Base-by-base conservation (phyloP, 1,140 invertebrate genomes). In the Heliconius congener region DNA sequence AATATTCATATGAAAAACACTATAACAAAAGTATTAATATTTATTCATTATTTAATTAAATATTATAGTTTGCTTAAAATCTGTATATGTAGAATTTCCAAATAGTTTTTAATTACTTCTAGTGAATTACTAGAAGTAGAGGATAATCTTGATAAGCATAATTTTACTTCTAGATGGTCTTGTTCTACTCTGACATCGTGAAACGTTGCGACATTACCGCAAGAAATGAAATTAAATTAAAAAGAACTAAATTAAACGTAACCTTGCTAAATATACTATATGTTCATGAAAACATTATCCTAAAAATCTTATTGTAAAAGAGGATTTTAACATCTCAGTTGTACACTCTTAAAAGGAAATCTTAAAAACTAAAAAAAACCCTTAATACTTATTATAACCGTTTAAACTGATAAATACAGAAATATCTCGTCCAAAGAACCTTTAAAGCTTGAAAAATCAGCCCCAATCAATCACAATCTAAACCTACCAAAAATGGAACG, bases 1-100 rank as follows among this genome's bases (percentile, higher is more conserved):
- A 34, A 75, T 73, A 73, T 73, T 80, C 76, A 76, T 75, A 42
- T n/a, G 23, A 73, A 77, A 55, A 77, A 71, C 9, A 37, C 76
- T 27, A 13, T 73, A 11, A 72, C 13, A 13, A 27, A 57, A 57
- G n/a, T 57, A 6, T 57, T 9, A 5, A 9, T 9, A 55, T 23
- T 23, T 57, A 19, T 57, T 23, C 8, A 1, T 23, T 57, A 3
- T 6, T 57, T 57, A 23, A 57, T 6, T 37, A 23, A 23, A 57
- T 23, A 23, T 23, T 23, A 11, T 57, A 3, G 8, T 23, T 23
- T 9, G 8, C n/a, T 23, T 23, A 23, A 9, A n/a, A 57, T 57
- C 8, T 57, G n/a, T 57, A 23, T 57, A 23, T 23, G 19, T 57
- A 57, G 8, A 19, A 9, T 11, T 57, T 37, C 34, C 6, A 37